These are phyloP conservation scores for Armadillidium nasatum DNA, from an alignment of 1,140 invertebrate genomes.

Conservation along the genomic window DNA sequence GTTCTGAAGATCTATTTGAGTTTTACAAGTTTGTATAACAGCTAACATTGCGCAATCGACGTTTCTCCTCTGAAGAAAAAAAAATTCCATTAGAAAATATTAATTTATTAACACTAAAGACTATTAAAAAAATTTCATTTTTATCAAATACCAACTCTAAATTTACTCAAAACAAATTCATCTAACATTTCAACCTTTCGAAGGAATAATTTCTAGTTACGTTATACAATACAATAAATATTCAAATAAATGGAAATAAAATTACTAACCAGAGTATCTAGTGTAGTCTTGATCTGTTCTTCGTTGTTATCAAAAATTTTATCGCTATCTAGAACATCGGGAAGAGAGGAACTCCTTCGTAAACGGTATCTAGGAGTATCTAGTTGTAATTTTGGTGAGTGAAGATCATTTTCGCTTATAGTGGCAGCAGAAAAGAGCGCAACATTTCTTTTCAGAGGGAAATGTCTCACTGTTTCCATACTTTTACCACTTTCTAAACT, in stretches of 20 bases:
- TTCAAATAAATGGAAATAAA: too few species aligned
- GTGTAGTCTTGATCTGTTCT: too few species aligned
- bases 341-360: background rate
- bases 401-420: background rate
- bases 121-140: too few species aligned
- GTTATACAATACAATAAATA: too few species aligned
- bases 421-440: background rate
- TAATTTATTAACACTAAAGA: too few species aligned
- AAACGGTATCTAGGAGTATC: background rate
- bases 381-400: background rate
- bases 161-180: too few species aligned
- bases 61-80: background rate
- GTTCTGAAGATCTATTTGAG: background rate
- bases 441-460: background rate
- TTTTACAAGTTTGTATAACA: background rate
- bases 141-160: too few species aligned
- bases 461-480: background rate
- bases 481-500: background rate
- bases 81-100: too few species aligned
- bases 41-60: background rate
- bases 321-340: background rate
- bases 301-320: too few species aligned
- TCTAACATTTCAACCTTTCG: too few species aligned
- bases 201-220: too few species aligned
- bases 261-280: too few species aligned